Evolutionary conservation across 2,113 vertebrate genomes (phyloP).

Genomic region (Leptocoma aspasia): DNA sequence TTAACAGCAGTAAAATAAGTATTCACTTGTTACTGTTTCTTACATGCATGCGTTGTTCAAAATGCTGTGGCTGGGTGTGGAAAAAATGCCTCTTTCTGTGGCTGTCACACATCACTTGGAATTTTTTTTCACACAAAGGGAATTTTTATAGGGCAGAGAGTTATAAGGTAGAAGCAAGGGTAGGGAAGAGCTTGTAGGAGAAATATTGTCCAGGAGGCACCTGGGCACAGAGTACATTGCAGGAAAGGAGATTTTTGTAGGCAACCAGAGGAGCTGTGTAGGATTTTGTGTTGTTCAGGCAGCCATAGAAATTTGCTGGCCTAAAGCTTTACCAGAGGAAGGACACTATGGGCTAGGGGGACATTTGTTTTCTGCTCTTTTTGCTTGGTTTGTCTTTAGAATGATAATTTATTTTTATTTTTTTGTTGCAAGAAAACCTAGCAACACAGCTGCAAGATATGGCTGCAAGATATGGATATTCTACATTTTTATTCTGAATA

Average conservation of each 20-base stretch:
- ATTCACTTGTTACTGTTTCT: neutral
- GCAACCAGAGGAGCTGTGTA: neutral
- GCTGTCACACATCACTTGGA: neutral
- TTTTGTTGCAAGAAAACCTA: neutral
- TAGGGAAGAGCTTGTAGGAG: neutral
- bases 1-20: neutral
- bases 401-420: neutral
- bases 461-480: no score
- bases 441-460: neutral
- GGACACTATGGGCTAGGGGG: neutral
- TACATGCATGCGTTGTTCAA: neutral
- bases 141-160: neutral
- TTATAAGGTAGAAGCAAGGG: neutral
- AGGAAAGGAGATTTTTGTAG: neutral
- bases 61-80: neutral
- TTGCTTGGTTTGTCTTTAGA: neutral
- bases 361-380: neutral
- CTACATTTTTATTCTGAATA: neutral
- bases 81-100: neutral
- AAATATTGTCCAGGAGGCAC: neutral
- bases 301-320: neutral
- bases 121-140: neutral
- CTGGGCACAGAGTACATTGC: neutral
- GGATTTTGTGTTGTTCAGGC: neutral
- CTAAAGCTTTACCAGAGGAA: neutral